These are phyloP conservation scores for Diogma glabrata DNA, from an alignment of 2,888 invertebrate genomes.

Conservation along the genomic window DNA sequence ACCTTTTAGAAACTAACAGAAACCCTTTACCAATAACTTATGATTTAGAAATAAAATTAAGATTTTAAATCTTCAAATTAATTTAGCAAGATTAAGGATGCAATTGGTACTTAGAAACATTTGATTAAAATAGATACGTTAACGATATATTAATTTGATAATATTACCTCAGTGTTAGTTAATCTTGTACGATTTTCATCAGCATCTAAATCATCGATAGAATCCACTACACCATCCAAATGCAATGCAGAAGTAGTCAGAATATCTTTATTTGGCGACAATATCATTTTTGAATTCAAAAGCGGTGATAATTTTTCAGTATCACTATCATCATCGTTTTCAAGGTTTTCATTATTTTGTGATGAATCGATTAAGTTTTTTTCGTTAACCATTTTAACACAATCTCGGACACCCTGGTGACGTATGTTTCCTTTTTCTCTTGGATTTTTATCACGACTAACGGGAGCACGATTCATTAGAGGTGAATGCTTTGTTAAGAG, in stretches of 20 bases:
- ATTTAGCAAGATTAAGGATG: too few species aligned
- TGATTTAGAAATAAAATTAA: too few species aligned
- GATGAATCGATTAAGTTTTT: conserved; percentile 28
- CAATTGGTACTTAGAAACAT: too few species aligned
- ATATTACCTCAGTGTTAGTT: too few species aligned
- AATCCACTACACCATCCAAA: conserved; percentile 42
- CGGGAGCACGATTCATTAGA: conserved; percentile 23
- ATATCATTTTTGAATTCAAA: conserved; percentile 30
- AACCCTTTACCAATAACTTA: too few species aligned
- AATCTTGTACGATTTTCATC: too few species aligned
- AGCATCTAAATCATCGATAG: conserved; percentile 50
- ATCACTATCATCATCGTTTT: conserved; percentile 66
- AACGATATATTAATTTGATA: too few species aligned
- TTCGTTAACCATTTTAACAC: conserved; percentile 49
- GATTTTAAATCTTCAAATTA: too few species aligned
- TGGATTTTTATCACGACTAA: conserved; percentile 14
- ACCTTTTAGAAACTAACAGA: too few species aligned
- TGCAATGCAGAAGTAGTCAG: conserved; percentile 25
- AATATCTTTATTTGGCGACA: conserved; percentile 14
- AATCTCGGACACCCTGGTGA: conserved; percentile 39
- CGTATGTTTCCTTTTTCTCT: conserved; percentile 29
- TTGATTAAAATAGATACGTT: too few species aligned
- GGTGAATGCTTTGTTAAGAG: conserved; percentile 35
- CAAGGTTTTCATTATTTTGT: conserved; percentile 20
- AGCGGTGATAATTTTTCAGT: conserved; percentile 72